Evolutionary conservation across 1,140 invertebrate genomes (phyloP), one percentile per base, ranked within the genome.

Genomic region (Bicyclus anynana): DNA sequence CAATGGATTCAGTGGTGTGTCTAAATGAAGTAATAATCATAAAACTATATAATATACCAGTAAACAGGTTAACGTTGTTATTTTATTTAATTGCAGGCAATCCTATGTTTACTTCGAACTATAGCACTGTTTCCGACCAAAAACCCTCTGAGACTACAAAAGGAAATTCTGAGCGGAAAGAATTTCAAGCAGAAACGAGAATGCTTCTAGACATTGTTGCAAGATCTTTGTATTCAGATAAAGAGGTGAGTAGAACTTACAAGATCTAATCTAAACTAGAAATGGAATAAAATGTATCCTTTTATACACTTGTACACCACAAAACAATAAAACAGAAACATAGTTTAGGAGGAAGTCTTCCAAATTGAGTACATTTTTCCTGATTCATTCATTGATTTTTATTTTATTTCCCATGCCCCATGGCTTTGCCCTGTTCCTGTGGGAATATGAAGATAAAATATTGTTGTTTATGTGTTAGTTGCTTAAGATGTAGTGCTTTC

Each of bases 141-240:
- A 65, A 79, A 52, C 58, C 71, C 20, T 53, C 47, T 23, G 92
- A 94, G 74, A 91, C 90, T 72, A 42, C 89, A 12, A 91, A 89
- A 84, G 91, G 91, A 82, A 81, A 71, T 52, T 64, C 75, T 18
- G 89, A 89, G 40, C 93, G 92, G 70, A 92, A 94, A 88, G 94
- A 99, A 85, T 99, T 99, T 83, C 96, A 99, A 83, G 98, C 98
- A 0, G 98, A 99, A 90, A 99, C 97, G 0, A 91, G 94, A 64
- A 98, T 98, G 94, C 82, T 99, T 9, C 84, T 99, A 18, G 97
- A 99, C 81, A 99, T 99, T 89, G 98, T 99, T 7, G 98, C 98
- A 1, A 95, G 96, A 75, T 99, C 97, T 1, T 89, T 99, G 9
- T 99, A 99, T 90, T 99, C 97, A 0, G 97, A 99, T 72, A 98